phyloP scores from a whole-genome alignment of 1,140 invertebrate genomes.

The Mamestra configurata region DNA sequence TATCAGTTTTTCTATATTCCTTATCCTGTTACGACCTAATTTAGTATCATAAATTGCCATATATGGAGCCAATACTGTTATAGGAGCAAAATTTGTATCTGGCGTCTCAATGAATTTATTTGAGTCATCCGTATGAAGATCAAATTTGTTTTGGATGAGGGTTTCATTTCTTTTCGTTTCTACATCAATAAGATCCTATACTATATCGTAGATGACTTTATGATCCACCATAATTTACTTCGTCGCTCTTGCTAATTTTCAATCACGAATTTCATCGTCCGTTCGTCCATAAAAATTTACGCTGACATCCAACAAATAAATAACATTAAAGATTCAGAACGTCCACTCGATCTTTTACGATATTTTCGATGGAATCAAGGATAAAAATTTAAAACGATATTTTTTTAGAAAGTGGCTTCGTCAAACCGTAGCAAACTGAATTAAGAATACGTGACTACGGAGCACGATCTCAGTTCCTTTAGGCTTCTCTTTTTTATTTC shows the following conservation, averaged over 20 bases:
- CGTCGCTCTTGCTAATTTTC: slow-evolving; percentile 27
- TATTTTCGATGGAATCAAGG: slow-evolving; percentile 55
- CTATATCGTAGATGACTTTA: slow-evolving; percentile 2
- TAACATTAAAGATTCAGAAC: slow-evolving; percentile 30
- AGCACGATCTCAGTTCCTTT: slow-evolving; percentile 67
- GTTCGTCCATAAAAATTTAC: slow-evolving; percentile 40
- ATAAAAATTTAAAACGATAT: slow-evolving; percentile 45
- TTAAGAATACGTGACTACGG: slow-evolving; percentile 70
- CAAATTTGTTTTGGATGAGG: background rate
- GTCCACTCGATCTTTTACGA: slow-evolving; percentile 33
- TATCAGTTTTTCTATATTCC: background rate
- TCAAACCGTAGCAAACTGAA: slow-evolving; percentile 66
- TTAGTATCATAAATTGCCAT: slow-evolving; percentile 24
- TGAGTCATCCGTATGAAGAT: background rate
- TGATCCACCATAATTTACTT: slow-evolving; percentile 9
- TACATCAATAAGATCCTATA: background rate
- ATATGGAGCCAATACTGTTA: slow-evolving; percentile 22
- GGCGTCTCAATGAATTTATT: background rate
- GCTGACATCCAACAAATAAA: slow-evolving; percentile 29
- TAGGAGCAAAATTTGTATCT: background rate
- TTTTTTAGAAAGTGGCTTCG: slow-evolving; percentile 71
- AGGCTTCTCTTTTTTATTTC: slow-evolving; percentile 59
- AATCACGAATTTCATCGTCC: slow-evolving; percentile 1
- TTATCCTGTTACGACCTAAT: slow-evolving; percentile 29
- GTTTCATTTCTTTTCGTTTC: background rate